Base-by-base conservation (phyloP, 2,888 invertebrate species). In the Ceramica pisi region DNA sequence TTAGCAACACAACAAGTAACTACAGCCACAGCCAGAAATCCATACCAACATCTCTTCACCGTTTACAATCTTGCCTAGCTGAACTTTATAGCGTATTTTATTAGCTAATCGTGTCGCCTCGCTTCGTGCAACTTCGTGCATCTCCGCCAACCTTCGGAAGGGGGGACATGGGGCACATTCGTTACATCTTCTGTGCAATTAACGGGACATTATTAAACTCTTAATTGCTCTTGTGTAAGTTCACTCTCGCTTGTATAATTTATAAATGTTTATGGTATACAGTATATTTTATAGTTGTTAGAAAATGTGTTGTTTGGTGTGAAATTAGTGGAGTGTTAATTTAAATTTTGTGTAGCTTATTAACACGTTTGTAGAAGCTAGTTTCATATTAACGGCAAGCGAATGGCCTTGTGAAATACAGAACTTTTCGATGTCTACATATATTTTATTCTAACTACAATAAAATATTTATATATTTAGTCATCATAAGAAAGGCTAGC, bases 141-240 rank as follows among this genome's bases (percentile, higher is more conserved):
- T 44, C 62, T 41, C 41, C 46, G 67, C 46, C 51, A 60, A 60
- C 61, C 75, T 53, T 53, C 62, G 59, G 85, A 86, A 89, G 84
- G 84, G 86, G 86, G 72, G 87, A 84, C 89, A 81, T 75, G 86
- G 89, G 91, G 85, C 85, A 87, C 91, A 89, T 92, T 89, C 85
- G 87, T 90, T 90, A 90, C 90, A 77, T 86, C 89, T 88, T 87
- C 88, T 84, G 81, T 86, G 87, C 91, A 92, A 93, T 93, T 92
- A 92, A 90, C 88, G 86, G 83, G 85, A 83, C 88, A 87, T 89
- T 91, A 90, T 90, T 89, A 87, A 84, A 83, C 81, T 79, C 87
- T 85, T 92, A 92, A 92, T 90, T 91, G 91, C 83, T 85, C 86
- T 90, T 91, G 90, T 91, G 91, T 86, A 91, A 92, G 87, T 91